Conservation (phyloP, 2,888 invertebrate genomes). For the Harpalus rufipes region DNA sequence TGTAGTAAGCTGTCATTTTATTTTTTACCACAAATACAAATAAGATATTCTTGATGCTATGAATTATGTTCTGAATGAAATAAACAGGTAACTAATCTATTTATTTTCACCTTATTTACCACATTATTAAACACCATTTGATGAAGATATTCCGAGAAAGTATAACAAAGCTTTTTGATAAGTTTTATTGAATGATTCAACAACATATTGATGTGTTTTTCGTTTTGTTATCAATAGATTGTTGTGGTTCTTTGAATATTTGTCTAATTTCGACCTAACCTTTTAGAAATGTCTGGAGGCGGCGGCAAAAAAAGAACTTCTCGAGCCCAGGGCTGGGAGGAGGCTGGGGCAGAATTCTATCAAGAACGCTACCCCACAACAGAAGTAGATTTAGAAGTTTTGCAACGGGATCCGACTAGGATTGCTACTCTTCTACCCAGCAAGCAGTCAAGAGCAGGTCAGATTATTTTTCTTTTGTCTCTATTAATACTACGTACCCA, state of each 20-base stretch:
- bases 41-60: slow-evolving; percentile 64
- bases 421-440: slow-evolving; percentile 88
- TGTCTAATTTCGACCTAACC: slow-evolving; percentile 15
- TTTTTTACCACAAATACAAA: slow-evolving; percentile 58
- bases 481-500: slow-evolving; percentile 19
- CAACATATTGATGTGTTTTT: not conserved
- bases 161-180: slow-evolving; percentile 33
- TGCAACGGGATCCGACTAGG: slow-evolving; percentile 86
- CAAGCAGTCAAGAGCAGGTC: slow-evolving; percentile 88
- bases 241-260: slow-evolving; percentile 5
- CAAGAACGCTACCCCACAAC: slow-evolving; percentile 88
- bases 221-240: slow-evolving; percentile 1
- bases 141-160: slow-evolving; percentile 17
- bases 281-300: slow-evolving; percentile 80
- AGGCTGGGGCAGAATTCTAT: slow-evolving; percentile 91
- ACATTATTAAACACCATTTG: slow-evolving; percentile 15
- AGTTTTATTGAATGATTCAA: slow-evolving; percentile 12
- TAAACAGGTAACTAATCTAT: slow-evolving; percentile 60
- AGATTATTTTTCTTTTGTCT: slow-evolving; percentile 71
- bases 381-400: slow-evolving; percentile 84
- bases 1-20: slow-evolving; percentile 64
- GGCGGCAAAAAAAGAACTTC: slow-evolving; percentile 79
- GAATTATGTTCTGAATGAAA: slow-evolving; percentile 62
- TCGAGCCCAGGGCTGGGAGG: slow-evolving; percentile 87
- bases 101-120: slow-evolving; percentile 8